phyloP scores from a whole-genome alignment of 35 echinoderm and acorn worm species.

The Patiria miniata region DNA sequence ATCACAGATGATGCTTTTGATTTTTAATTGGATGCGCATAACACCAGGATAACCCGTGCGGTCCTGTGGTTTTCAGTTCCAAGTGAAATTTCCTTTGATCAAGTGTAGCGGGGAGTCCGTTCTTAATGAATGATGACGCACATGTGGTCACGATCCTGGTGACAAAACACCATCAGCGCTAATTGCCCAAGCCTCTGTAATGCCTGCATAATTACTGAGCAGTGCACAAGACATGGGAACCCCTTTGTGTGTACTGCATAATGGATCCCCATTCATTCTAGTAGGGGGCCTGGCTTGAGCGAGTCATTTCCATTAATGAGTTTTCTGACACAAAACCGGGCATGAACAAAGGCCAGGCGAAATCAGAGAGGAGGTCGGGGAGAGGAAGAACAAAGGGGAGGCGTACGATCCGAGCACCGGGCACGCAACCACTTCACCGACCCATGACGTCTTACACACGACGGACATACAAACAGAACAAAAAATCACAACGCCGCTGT shows the following conservation, averaged over 20 bases:
- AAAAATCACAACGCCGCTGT: neutral
- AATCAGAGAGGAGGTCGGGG: slow-evolving; percentile 40
- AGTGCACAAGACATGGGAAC: slow-evolving; percentile 27
- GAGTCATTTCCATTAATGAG: slow-evolving; percentile 72
- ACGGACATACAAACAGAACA: neutral
- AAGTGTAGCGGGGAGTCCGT: neutral
- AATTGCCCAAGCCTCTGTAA: slow-evolving; percentile 53
- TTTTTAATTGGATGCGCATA: slow-evolving; percentile 27
- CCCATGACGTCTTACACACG: neutral
- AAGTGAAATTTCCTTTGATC: neutral
- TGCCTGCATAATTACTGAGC: slow-evolving; percentile 62
- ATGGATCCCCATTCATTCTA: slow-evolving; percentile 64
- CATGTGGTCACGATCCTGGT: slow-evolving; percentile 25
- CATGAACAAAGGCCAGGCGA: slow-evolving; percentile 40
- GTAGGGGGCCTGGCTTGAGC: slow-evolving; percentile 4
- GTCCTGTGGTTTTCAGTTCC: slow-evolving; percentile 16
- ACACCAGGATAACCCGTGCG: neutral
- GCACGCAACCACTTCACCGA: slow-evolving; percentile 11
- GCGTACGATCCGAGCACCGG: neutral
- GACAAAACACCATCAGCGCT: slow-evolving; percentile 40
- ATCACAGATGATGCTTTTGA: no score
- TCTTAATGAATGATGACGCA: slow-evolving; percentile 28
- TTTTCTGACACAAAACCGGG: slow-evolving; percentile 66
- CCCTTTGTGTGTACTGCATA: slow-evolving; percentile 45
- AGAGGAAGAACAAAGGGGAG: slow-evolving; percentile 48